Evolutionary conservation across 1,140 invertebrate genomes (phyloP), one percentile per base, ranked within the genome.

Genomic region (Globodera rostochiensis): DNA sequence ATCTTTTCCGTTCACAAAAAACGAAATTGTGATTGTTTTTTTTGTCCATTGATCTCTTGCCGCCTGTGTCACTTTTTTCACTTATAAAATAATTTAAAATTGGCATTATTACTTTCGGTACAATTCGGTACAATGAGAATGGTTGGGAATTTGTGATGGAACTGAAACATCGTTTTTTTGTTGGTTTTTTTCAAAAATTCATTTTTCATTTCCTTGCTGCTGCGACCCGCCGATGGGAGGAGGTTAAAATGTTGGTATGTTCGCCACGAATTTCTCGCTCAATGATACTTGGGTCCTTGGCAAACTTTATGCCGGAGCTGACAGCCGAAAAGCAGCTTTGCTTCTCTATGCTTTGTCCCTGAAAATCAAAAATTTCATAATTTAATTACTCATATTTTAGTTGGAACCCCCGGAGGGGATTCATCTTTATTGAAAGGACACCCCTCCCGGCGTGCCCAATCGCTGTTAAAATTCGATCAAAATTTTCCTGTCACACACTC

Each of bases 261-360:
- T 78, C 79, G 7, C 82, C 74, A 25, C 60, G 82, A 74, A 84
- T 84, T 79, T 84, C 83, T 25, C 73, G 53, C 67, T 84, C 83
- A 50, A 84, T 84, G 67, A 71, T 73, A 15, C 47, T 50, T 11
- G 83, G 83, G 60, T 84, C 83, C 8, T 86, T 87, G 15, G 84
- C 83, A 74, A 84, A 85, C 75, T 84, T 84, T 25, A 84, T 85
- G 21, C 83, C 64, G 53, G 83, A 84, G 50, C 53, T 82, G 25
- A 57, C 13, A 19, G 84, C n/a, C n/a, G 79, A 83, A 57, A 85
- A 84, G 50, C 83, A 84, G 71, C 83, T 84, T 66, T 84, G 83
- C 13, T 66, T 69, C 70, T 84, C 79, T 11, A 84, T 50, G 60
- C 50, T 85, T 66, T 47, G 53, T 3, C 83, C 83, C 82, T 84